Conservation (phyloP, 2,113 vertebrate genomes). For the Fregetta grallaria region DNA sequence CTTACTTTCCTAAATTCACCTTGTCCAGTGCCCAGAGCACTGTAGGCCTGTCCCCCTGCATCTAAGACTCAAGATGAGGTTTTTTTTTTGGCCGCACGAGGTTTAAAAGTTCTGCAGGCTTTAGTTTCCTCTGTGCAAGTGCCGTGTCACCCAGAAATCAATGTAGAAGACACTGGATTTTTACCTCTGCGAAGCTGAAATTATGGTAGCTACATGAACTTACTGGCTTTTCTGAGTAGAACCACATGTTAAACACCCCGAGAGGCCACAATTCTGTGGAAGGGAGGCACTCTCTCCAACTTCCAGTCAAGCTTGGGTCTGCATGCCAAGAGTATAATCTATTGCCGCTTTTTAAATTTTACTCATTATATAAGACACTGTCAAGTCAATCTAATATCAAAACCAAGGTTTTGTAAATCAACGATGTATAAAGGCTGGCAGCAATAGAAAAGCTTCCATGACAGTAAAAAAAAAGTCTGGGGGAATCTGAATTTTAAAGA, state of each 20-base stretch:
- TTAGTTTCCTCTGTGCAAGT: neutral
- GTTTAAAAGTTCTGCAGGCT: neutral
- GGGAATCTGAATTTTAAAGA: conserved; percentile 26
- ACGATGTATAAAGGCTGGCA: neutral
- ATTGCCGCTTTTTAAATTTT: neutral
- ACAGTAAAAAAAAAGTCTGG: neutral
- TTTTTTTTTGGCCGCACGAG: neutral
- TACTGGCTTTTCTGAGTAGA: neutral
- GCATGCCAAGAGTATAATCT: neutral
- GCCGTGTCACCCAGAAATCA: neutral
- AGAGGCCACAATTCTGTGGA: neutral
- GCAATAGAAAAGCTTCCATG: neutral
- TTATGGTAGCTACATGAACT: neutral
- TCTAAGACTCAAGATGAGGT: neutral
- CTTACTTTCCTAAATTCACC: neutral
- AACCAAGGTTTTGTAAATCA: conserved; percentile 1
- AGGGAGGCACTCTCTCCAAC: neutral
- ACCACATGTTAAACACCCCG: neutral
- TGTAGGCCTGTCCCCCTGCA: neutral
- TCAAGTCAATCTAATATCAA: conserved; percentile 33
- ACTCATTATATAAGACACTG: neutral
- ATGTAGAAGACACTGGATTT: neutral
- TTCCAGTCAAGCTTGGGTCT: neutral
- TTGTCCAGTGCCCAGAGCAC: neutral
- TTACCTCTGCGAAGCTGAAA: neutral